Evolutionary conservation across 2,888 invertebrate species (phyloP), one percentile per base, ranked within the genome.

Genomic region (Cheilosia grossa): DNA sequence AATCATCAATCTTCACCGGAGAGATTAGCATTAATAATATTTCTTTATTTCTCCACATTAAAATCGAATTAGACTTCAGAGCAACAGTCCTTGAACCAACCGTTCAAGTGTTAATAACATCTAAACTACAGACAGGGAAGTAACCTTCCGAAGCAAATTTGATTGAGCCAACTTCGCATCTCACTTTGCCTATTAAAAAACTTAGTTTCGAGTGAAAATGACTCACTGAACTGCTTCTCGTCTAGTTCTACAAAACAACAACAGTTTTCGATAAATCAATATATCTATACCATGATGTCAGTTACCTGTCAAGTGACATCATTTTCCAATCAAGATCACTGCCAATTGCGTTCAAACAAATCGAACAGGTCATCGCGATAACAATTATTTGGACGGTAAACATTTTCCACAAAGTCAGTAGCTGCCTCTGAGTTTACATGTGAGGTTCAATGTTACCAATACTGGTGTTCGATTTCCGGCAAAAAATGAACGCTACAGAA

Each of bases 391-490:
- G 15, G 15, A 51, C 4, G 19, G 15, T 27, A 21, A 51, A 21
- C 15, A 5, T 15, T 44, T 24, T 44, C 5, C 21, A 17, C 33
- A n/a, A n/a, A n/a, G 21, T 42, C 51, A 67, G 42, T 54, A 24
- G 30, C 9, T 30, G 30, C 17, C 21, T 54, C 47, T 27, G 37
- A 49, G 69, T 69, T 70, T 69, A 78, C 53, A 24, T 54, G 54
- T 78, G 49, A 78, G 72, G 82, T 82, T 82, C 82, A 82, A 82
- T 78, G 70, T 2, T 72, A 77, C 70, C 70, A 42, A 51, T 49
- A 59, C 53, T 10, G 10, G 40, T 21, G 30, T 70, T 59, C 40
- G 37, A 82, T 78, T 82, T 82, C 78, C 82, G 78, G 61, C 30
- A n/a, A 58, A 66, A 64, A 19, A 37, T 37, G 9, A 53, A 49